Evolutionary conservation across 1,140 invertebrate species (phyloP), one percentile per base, ranked within the genome.

Genomic region (Saccostrea cuccullata): DNA sequence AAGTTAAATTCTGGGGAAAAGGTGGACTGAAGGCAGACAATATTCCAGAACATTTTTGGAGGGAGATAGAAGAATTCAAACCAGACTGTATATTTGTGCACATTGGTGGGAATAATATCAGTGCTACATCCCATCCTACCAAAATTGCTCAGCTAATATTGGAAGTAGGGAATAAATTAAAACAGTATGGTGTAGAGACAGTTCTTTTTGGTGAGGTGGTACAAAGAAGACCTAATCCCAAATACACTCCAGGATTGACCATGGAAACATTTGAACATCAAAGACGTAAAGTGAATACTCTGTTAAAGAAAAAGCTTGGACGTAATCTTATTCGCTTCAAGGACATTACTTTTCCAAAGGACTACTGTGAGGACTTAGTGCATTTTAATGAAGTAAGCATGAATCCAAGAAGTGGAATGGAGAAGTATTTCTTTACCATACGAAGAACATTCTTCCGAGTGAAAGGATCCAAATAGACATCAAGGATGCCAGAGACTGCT

Each of bases 61-160:
- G 13, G 64, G 64, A 70, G 26, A 70, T 70, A n/a, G 64, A 20
- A 13, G 64, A 70, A n/a, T 70, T 70, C 64, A 70, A 70, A 70
- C 64, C 64, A 70, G 26, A 70, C 64, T 70, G 64, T 70, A 70
- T 70, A 70, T 70, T 70, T 70, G 26, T 70, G 6, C 64, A 70
- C 26, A 70, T 70, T 26, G 64, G 64, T 70, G 64, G 64, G 5
- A 70, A 70, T 70, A 26, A 70, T 70, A 70, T 70, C 26, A n/a
- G 20, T 20, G 64, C 64, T 70, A 70, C 64, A 8, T 20, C 26
- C 20, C 5, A 70, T 70, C 64, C 64, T 13, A 70, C 20, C 6
- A 6, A 70, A 20, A 26, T 70, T 20, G 64, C 64, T n/a, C 6
- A 13, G 26, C 20, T 20, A 70, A 70, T 70, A 20, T 70, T 70